Evolutionary conservation across 1,140 invertebrate species (phyloP), one percentile per base, ranked within the genome.

Genomic region (Neuroterus valhalla): DNA sequence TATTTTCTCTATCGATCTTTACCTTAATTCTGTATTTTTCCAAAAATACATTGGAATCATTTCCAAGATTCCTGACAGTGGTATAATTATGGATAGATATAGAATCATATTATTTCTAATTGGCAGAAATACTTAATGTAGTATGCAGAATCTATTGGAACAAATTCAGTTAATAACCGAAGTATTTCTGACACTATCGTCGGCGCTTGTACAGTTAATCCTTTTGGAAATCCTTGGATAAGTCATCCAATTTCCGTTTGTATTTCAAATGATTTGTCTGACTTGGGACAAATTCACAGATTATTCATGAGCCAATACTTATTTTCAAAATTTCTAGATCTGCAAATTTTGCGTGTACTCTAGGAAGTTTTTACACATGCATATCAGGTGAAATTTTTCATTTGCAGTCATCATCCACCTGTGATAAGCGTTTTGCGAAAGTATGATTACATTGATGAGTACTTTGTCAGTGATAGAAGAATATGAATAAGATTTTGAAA

Each of bases 341-440:
- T 52, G 23, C 3, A 1, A 62, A 38, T 38, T 1, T 62, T 15
- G 55, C 12, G 5, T 31, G 31, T 31, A 15, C 31, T 26, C 6
- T 26, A 10, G 6, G 15, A 62, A 2, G 14, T 62, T 15, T 62
- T 62, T 31, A 12, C 15, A 26, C 31, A 31, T 23, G 8, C 23
- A 55, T 31, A 62, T 62, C 55, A 62, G 55, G 55, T 62, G 55
- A 62, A 62, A 31, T 31, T 62, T 62, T 62, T 62, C 26, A n/a
- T 62, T 31, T 38, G 3, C 55, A 62, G 14, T 62, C 55, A 62
- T 62, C 21, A 31, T 62, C 14, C 26, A 62, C 55, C 21, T 62
- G 55, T 62, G 21, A 62, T 62, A 62, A 62, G 55, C 55, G 14
- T 62, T 62, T 26, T 55, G 10, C 26, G 14, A 55, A 15, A 55